phyloP scores from a whole-genome alignment of 2,113 vertebrate species.

The Sylvia atricapilla region DNA sequence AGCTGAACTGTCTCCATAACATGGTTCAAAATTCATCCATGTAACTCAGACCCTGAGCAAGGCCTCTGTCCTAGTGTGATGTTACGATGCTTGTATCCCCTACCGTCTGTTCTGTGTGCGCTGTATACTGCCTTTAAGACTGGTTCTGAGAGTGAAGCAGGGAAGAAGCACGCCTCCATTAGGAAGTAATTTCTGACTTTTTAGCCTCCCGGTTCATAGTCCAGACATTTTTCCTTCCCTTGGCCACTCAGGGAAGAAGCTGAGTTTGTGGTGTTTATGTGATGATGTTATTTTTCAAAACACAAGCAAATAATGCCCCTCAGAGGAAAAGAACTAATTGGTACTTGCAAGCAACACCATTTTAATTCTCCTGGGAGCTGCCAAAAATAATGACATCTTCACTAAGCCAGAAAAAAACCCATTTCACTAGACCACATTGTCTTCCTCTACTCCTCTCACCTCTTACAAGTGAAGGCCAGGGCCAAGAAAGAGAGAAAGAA shows the following conservation, averaged over 20 bases:
- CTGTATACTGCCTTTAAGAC: too few relatives aligned
- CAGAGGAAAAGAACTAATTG: neutral
- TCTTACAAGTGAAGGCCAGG: neutral
- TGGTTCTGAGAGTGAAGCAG: too few relatives aligned
- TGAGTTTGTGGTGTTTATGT: neutral
- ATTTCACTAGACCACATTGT: accelerated
- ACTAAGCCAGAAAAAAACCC: accelerated
- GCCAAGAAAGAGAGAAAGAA: neutral
- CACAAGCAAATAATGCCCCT: neutral
- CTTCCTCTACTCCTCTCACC: neutral
- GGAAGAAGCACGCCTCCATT: neutral
- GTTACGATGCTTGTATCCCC: too few relatives aligned
- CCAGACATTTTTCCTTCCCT: neutral
- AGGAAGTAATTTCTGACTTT: neutral
- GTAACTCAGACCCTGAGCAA: neutral
- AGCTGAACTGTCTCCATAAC: neutral
- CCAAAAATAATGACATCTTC: neutral
- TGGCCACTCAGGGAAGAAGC: neutral
- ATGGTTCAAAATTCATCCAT: neutral
- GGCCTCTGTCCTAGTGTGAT: neutral
- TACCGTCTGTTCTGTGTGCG: too few relatives aligned
- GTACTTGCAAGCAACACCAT: neutral
- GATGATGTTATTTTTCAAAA: neutral
- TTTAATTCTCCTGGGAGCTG: neutral
- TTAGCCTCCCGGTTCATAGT: neutral